Percentiles rank a stretch among this genome's conserved stretches.
Evolutionary conservation across 1,140 invertebrate species (phyloP).

Genomic region (Trialeurodes vaporariorum): DNA sequence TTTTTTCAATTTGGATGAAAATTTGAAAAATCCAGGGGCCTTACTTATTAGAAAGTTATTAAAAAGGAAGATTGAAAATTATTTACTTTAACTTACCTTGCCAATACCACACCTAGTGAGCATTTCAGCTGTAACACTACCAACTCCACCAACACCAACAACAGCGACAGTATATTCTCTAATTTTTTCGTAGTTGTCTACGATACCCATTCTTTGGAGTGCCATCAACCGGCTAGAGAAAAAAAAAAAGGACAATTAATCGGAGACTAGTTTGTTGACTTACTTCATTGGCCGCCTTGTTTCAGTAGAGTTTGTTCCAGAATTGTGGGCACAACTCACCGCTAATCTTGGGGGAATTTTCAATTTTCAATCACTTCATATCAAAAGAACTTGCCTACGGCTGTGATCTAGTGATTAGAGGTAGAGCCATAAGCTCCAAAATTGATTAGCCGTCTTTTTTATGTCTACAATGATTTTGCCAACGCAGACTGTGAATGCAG

Average conservation of each 20-base stretch:
- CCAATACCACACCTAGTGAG: constrained; percentile 95
- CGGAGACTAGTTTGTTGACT: background rate
- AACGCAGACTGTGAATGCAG: no score
- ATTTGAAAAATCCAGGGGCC: no score
- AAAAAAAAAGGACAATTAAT: constrained; percentile 12
- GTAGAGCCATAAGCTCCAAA: no score
- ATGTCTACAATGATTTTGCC: no score
- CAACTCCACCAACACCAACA: constrained; percentile 97
- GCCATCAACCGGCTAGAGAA: constrained; percentile 88
- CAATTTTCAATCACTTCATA: no score
- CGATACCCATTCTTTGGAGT: constrained; percentile 96
- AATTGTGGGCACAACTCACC: background rate
- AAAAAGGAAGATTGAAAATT: no score
- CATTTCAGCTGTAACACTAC: constrained; percentile 99
- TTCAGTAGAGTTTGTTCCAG: constrained; percentile 2
- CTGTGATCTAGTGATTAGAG: no score
- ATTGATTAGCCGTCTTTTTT: no score
- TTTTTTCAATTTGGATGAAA: no score
- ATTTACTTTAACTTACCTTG: constrained; percentile 72
- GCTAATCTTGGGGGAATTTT: no score
- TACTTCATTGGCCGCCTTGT: background rate
- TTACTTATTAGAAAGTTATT: no score
- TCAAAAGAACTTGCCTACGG: no score
- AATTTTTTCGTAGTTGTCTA: constrained; percentile 96
- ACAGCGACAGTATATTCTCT: constrained; percentile 81